Base-by-base conservation (phyloP, 2,888 invertebrate genomes). In the Ischnura elegans region DNA sequence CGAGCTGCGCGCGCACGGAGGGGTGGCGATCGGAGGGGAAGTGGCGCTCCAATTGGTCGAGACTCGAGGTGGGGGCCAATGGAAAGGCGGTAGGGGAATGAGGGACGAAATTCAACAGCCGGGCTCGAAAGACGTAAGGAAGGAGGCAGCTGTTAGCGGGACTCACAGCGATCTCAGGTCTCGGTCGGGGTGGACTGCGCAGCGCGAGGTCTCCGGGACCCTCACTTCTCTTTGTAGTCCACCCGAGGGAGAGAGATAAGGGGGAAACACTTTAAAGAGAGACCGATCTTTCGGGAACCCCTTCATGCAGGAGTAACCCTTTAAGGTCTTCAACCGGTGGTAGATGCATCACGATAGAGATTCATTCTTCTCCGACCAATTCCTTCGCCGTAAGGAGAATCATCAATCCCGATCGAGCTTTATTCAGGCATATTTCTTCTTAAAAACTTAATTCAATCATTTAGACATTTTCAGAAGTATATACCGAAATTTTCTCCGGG, bases 111-210 rank as follows among this genome's bases (percentile, higher is more conserved):
- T n/a, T 43, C 61, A 87, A 51, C 51, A 43, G 43, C 43, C 16
- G 90, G 43, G 25, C 90, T n/a, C 61, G 21, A 90, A 90, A 90
- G 90, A 90, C 90, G 42, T 90, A 42, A 66, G 90, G 66, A 47
- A 55, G 87, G 55, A 90, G 36, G 55, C 55, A 90, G 55, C 90
- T 90, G 42, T 90, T 90, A n/a, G 90, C 55, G 61, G 25, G 61
- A 25, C 45, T 43, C 61, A 90, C 55, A 36, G 43, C 90, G 55
- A 43, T 43, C 25, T 42, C 55, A 90, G 25, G 51, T 51, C 42
- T 13, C 42, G 51, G 36, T n/a, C 0, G 4, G 21, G 51, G 13
- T 42, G 51, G 87, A 8, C 19, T 21, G 21, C 36, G 87, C 46
- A 45, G n/a, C 13, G 46, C 51, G 45, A 36, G 36, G 29, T 8